A percentile compares a stretch with the other conserved stretches of the same genome.
Evolutionary conservation across 2,113 vertebrate genomes (phyloP).

Genomic region (Morone saxatilis): DNA sequence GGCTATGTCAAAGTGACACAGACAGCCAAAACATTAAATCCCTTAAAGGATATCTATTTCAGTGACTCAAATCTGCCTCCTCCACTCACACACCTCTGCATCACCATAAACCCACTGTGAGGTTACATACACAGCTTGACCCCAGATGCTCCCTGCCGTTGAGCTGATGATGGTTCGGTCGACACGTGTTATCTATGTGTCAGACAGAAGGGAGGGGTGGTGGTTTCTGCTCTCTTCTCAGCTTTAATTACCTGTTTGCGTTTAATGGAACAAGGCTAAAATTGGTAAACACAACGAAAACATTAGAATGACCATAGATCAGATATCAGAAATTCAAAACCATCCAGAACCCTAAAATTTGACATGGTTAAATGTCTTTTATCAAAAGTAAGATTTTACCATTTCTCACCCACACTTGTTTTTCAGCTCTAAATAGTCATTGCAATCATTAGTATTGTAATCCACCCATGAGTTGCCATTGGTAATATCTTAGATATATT

Average conservation of each 20-base stretch:
- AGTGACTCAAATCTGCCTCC: constrained; percentile 8
- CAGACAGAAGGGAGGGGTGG: neutral
- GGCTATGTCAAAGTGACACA: constrained; percentile 40
- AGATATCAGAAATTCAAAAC: constrained; percentile 2
- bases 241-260: constrained; percentile 17
- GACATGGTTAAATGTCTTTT: neutral
- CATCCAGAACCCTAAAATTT: neutral
- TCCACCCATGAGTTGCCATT: neutral
- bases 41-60: constrained; percentile 13
- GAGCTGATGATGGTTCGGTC: neutral
- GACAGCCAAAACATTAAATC: neutral
- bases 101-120: constrained; percentile 5
- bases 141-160: constrained; percentile 21
- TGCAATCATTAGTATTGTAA: constrained; percentile 5
- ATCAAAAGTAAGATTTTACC: neutral
- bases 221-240: constrained; percentile 1
- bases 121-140: constrained; percentile 25
- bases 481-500: neutral
- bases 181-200: constrained; percentile 20
- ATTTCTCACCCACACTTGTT: neutral
- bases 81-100: neutral
- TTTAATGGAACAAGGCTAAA: neutral
- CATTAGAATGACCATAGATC: neutral
- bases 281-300: neutral
- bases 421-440: neutral